phyloP scores from a whole-genome alignment of 2,888 invertebrate genomes.

The Stomorhina lunata region DNA sequence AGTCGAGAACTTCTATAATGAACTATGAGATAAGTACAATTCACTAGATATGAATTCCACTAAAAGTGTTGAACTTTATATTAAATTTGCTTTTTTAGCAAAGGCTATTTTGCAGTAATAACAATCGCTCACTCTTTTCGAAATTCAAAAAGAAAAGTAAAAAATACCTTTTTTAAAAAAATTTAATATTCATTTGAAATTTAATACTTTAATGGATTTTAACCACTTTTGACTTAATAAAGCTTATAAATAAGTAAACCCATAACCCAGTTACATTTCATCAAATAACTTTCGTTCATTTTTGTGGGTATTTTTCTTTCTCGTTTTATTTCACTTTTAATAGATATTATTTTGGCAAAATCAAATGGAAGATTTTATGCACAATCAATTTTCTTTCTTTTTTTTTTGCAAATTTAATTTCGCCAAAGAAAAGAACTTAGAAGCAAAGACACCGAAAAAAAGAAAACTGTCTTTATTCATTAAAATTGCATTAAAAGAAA shows the following conservation, averaged over 20 bases:
- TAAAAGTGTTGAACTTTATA: too few species aligned
- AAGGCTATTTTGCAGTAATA: too few species aligned
- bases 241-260: constrained; percentile 32
- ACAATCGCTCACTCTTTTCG: too few species aligned
- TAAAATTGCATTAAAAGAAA: constrained; percentile 40
- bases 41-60: too few species aligned
- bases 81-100: too few species aligned
- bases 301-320: constrained; percentile 13
- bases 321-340: neutral
- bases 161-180: neutral
- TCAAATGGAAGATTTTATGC: constrained; percentile 26
- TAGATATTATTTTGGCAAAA: constrained; percentile 12
- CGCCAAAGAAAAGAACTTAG: constrained; percentile 29
- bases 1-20: too few species aligned
- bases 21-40: too few species aligned
- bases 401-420: constrained; percentile 48
- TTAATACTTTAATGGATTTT: constrained; percentile 76
- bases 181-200: constrained; percentile 69
- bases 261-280: constrained; percentile 32
- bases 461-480: constrained; percentile 21
- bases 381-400: constrained; percentile 38
- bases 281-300: constrained; percentile 7
- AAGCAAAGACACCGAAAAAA: too few species aligned
- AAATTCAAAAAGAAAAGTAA: neutral
- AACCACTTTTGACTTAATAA: constrained; percentile 72